Percentiles rank a stretch among this genome's conserved stretches.
phyloP scores from a whole-genome alignment of 2,797 vertebrate species.

The Chaunax sp. region DNA sequence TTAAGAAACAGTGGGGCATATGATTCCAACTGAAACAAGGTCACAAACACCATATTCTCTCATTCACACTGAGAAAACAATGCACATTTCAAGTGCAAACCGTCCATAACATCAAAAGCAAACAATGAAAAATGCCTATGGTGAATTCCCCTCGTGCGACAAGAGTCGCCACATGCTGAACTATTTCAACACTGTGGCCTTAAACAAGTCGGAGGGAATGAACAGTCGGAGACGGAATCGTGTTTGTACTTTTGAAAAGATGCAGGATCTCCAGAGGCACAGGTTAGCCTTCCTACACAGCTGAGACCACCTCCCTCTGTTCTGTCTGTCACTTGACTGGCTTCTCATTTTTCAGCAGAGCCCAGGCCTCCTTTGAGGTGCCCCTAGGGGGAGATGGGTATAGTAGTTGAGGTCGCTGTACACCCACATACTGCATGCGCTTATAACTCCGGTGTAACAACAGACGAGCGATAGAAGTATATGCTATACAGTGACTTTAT shows the following conservation, averaged over 20 bases:
- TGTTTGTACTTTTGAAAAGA: conserved; percentile 58
- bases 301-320: conserved; percentile 63
- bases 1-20: conserved; percentile 75
- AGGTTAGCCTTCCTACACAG: conserved; percentile 74
- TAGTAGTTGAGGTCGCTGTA: conserved; percentile 73
- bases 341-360: conserved; percentile 70
- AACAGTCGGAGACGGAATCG: conserved; percentile 43
- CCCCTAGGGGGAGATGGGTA: conserved; percentile 71
- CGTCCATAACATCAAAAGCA: conserved; percentile 44
- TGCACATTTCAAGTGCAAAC: conserved; percentile 54
- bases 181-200: conserved; percentile 29
- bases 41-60: conserved; percentile 74
- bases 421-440: conserved; percentile 70
- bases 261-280: conserved; percentile 67
- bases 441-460: conserved; percentile 62
- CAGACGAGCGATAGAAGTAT: conserved; percentile 63
- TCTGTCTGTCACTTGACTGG: conserved; percentile 61
- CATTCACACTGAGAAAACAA: conserved; percentile 55
- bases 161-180: conserved; percentile 31
- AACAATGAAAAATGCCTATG: conserved; percentile 23
- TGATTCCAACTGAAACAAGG: conserved; percentile 79
- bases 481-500: conserved; percentile 57
- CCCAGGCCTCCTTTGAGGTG: conserved; percentile 73
- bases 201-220: conserved; percentile 33
- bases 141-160: conserved; percentile 41